Evolutionary conservation across 2,797 vertebrate genomes (phyloP), one percentile per base, ranked within the genome.

Genomic region (Selene dorsalis): DNA sequence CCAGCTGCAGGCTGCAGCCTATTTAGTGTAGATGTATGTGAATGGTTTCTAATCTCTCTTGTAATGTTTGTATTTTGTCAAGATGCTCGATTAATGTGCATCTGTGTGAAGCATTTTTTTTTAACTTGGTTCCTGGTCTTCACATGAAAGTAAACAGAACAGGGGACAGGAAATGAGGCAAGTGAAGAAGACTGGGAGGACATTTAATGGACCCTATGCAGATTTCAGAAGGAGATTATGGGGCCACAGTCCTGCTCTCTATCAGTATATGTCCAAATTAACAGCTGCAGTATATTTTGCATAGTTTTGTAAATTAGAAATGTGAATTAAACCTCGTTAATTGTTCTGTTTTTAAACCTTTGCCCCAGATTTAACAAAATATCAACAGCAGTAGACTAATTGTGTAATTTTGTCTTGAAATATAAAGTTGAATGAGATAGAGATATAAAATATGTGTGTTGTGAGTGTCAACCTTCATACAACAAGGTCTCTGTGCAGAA

Each of bases 391-490:
- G 10, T 32, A 20, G 20, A 22, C 55, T 17, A 38, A 3, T 26
- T 39, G 22, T 35, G 32, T 35, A 8, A 35, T 35, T 67, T 52
- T 50, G 7, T 43, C 9, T 13, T 30, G 16, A 62, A 4, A 22
- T 4, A 47, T 35, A 20, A 56, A 41, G 62, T 30, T 69, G 24
- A 50, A 75, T 48, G 9, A 61, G 56, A 59, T 13, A 39, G 77
- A 53, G 20, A 61, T 65, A 65, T 55, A 17, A 24, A 59, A 41
- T 35, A 35, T 24, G 0, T 28, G 2, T 59, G 48, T 41, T 30
- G 32, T 59, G 41, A 56, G 48, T 53, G 24, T 24, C 41, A 28
- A 67, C 76, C 62, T 70, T 67, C 24, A 57, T 57, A 32, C 4
- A 59, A 11, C 62, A 57, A 57, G 30, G 48, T 75, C 14, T 38